Evolutionary conservation across 2,797 vertebrate genomes (phyloP).

Genomic region (Darevskia nairensis): DNA sequence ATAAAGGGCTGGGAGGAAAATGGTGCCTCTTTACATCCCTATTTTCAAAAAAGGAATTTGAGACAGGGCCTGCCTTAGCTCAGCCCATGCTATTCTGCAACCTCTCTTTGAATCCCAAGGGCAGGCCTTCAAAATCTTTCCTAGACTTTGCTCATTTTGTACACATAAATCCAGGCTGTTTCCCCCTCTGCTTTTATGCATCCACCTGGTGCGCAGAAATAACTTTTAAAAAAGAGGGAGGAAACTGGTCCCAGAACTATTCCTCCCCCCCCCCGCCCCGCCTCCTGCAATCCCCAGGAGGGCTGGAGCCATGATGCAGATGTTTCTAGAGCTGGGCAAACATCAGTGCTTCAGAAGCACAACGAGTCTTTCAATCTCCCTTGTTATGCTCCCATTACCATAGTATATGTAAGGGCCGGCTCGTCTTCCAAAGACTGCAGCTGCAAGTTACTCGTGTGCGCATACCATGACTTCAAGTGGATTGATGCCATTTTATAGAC

Average conservation of each 20-base stretch:
- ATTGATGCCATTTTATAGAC: neutral
- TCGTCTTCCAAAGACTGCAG: constrained; percentile 5
- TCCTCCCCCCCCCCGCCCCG: neutral
- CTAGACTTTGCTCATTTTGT: neutral
- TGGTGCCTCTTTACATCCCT: no score
- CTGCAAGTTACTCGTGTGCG: neutral
- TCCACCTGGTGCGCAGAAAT: constrained; percentile 18
- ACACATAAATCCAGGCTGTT: neutral
- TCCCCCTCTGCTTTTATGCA: neutral
- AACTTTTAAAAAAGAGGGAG: neutral
- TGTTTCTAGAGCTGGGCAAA: constrained; percentile 9
- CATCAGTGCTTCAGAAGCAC: neutral
- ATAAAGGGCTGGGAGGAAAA: no score
- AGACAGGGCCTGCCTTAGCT: neutral
- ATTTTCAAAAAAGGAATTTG: neutral
- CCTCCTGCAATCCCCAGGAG: fast-evolving
- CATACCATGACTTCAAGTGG: neutral
- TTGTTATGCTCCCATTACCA: neutral
- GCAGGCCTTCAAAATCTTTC: neutral
- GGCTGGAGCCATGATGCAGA: neutral
- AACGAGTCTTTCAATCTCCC: neutral
- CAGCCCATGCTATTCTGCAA: neutral
- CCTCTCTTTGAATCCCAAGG: neutral
- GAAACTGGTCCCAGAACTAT: neutral
- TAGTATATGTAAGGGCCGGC: neutral